Conservation (phyloP, 2,797 vertebrate genomes). For the Steatocranus sp. region DNA sequence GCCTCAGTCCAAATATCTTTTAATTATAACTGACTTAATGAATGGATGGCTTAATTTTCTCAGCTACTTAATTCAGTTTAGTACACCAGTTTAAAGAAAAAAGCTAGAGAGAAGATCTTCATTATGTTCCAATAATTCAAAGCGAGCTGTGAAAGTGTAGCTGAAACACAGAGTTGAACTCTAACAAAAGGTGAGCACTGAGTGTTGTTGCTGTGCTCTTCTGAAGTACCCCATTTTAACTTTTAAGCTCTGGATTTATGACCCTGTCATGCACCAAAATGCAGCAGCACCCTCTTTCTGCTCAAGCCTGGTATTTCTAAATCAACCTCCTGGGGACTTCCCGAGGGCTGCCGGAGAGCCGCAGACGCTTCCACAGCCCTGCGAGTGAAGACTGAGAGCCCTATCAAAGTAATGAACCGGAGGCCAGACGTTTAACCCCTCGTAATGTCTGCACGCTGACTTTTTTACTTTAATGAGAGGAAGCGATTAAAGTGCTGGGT, state of each 20-base stretch:
- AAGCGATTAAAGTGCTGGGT: conserved; percentile 53
- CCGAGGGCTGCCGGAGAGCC: conserved; percentile 39
- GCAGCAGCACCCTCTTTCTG: not conserved
- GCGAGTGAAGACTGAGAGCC: conserved; percentile 18
- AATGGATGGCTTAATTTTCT: conserved; percentile 18
- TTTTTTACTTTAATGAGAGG: conserved; percentile 63
- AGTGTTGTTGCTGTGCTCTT: not conserved
- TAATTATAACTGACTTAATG: conserved; percentile 50
- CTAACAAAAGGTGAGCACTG: not conserved
- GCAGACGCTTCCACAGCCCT: conserved; percentile 29
- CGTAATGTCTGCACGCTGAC: conserved; percentile 34
- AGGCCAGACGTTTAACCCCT: conserved; percentile 49
- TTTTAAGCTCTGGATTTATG: not conserved
- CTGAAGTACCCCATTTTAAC: not conserved
- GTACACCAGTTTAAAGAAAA: not conserved
- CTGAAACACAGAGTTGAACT: not conserved
- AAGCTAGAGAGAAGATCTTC: not conserved
- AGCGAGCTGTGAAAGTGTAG: not conserved
- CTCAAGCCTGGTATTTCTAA: conserved; percentile 49
- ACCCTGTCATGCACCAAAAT: not conserved
- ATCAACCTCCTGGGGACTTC: conserved; percentile 56
- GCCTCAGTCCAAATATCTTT: conserved; percentile 38
- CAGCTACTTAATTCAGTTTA: conserved; percentile 2
- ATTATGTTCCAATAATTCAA: not conserved
- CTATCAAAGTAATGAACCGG: conserved; percentile 52